phyloP scores from a whole-genome alignment of 2,113 vertebrate species.

The Forbesichthys papilliferus region DNA sequence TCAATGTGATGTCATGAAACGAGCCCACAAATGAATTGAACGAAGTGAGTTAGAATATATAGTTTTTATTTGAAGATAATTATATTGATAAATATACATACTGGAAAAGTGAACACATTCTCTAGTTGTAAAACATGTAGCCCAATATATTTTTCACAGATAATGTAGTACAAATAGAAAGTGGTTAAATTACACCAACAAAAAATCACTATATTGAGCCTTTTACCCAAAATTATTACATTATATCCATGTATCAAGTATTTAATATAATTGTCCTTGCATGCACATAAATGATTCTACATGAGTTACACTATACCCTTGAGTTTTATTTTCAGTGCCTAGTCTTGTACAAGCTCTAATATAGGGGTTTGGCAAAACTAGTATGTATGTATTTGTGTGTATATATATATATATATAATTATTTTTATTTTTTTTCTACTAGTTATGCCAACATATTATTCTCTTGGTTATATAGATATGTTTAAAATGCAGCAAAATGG shows the following conservation, averaged over 20 bases:
- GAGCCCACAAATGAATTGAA: neutral
- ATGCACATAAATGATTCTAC: neutral
- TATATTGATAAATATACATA: slow-evolving; percentile 40
- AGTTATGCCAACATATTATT: no score
- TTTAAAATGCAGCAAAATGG: neutral
- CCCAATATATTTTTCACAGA: slow-evolving; percentile 18
- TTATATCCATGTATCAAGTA: neutral
- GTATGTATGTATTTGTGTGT: no score
- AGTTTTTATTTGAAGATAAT: slow-evolving; percentile 38
- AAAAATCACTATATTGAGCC: neutral
- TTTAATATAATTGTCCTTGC: neutral
- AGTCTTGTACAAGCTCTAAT: neutral
- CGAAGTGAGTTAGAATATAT: slow-evolving; percentile 22
- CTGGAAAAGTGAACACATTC: slow-evolving; percentile 11
- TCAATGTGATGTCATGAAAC: neutral
- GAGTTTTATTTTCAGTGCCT: neutral
- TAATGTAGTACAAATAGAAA: neutral
- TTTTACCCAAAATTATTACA: slow-evolving; percentile 28
- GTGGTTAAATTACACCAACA: neutral
- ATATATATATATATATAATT: no score
- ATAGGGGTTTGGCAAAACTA: no score
- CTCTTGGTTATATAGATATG: no score
- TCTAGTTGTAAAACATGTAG: neutral
- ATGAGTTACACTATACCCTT: neutral
- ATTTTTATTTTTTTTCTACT: no score